phyloP scores from a whole-genome alignment of 1,140 invertebrate species.

The Homalodisca vitripennis region DNA sequence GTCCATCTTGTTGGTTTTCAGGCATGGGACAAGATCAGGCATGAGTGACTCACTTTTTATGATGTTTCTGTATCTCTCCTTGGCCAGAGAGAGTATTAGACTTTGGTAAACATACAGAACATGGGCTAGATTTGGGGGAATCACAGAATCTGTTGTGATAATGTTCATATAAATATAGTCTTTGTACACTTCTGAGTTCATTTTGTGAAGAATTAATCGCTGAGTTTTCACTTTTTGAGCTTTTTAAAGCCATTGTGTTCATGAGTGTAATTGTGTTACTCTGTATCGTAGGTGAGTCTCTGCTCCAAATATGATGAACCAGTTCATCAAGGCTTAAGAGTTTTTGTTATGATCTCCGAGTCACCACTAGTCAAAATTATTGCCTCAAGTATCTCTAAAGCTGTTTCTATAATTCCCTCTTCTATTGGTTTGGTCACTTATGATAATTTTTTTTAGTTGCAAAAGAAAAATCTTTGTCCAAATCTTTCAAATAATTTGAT shows the following conservation, averaged over 20 bases:
- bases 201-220: slow-evolving; percentile 5
- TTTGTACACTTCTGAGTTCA: slow-evolving; percentile 1
- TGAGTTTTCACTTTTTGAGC: not conserved
- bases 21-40: not conserved
- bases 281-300: slow-evolving; percentile 2
- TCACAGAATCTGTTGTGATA: slow-evolving; percentile 1
- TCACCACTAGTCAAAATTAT: not conserved
- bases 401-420: slow-evolving; percentile 4
- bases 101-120: slow-evolving; percentile 8
- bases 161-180: slow-evolving; percentile 10
- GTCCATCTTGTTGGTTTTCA: not conserved
- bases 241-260: slow-evolving; percentile 10
- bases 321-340: not conserved
- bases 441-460: not conserved
- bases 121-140: not conserved
- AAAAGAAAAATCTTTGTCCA: slow-evolving; percentile 5
- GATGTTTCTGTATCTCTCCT: slow-evolving; percentile 1
- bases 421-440: slow-evolving; percentile 2
- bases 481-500: not conserved
- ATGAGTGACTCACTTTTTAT: not conserved
- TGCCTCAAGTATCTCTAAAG: not conserved
- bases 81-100: not conserved
- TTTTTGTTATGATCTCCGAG: not conserved
- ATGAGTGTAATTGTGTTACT: not conserved
- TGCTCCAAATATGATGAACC: slow-evolving; percentile 5